Base-by-base conservation (phyloP, 2,113 vertebrate species). In the Chitala chitala region DNA sequence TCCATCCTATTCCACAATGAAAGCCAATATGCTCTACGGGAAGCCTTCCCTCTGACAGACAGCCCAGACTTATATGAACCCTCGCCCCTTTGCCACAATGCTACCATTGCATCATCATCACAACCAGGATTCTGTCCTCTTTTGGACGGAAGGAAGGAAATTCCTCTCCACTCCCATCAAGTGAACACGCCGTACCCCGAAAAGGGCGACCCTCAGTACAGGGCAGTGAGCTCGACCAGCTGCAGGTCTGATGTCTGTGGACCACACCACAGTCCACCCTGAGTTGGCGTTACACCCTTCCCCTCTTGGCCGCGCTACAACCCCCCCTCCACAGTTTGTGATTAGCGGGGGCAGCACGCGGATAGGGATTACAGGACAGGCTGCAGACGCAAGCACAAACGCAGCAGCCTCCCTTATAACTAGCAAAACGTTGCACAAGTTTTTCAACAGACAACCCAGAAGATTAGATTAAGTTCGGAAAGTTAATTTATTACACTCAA, bases 31-130 rank as follows among this genome's bases (percentile, higher is more conserved):
- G 86, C 82, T 84, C n/a, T 86, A 83, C 77, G 81, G 78, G 83
- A 86, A 86, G 89, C 90, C 86, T 89, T 82, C 89, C 85, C 86
- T 90, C 84, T 91, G 82, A 89, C 86, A 82, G 80, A 84, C 82
- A 87, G 85, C 84, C 81, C 72, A 64, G 72, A 72, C 79, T 55
- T 58, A 77, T 63, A 75, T 74, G 70, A 81, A 80, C 77, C 72
- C 78, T 20, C 40, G 3, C 5, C 10, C 72, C 59, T 56, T 9
- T 9, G 38, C 13, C 17, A 50, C 54, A 29, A 36, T 17, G n/a
- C 33, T 59, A 38, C 38, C 17, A 36, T 71, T 71, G 74, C 74
- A 24, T 71, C 55, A 71, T 46, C 6, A 1, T 33, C 26, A 46
- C 7, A 17, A 26, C 33, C 40, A 13, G 38, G n/a, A 29, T 31